These are phyloP conservation scores for Masnerella sp. DNA, from an alignment of 2,888 invertebrate genomes.

Conservation along the genomic window DNA sequence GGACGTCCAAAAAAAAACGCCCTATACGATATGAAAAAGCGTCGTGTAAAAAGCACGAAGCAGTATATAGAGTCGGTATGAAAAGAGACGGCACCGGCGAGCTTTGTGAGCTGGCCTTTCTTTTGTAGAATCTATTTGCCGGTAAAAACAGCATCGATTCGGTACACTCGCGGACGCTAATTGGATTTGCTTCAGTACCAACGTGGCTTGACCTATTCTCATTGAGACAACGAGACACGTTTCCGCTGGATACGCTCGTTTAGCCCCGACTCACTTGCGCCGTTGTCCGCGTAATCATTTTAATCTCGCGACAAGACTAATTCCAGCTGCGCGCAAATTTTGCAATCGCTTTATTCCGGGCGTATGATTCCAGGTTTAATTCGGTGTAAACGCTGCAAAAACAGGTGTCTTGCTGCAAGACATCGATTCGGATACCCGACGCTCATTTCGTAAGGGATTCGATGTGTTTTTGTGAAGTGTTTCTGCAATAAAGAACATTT, in stretches of 20 bases:
- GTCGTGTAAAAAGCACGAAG: too few species aligned
- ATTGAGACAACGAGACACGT: constrained; percentile 53
- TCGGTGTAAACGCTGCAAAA: constrained; percentile 9
- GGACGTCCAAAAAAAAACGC: too few species aligned
- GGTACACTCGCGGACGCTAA: constrained; percentile 61
- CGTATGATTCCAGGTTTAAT: constrained; percentile 13
- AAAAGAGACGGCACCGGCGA: constrained; percentile 24
- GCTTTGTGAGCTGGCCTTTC: constrained; percentile 38
- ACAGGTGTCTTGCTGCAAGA: background rate
- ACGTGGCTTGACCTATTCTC: constrained; percentile 57
- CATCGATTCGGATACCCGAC: background rate
- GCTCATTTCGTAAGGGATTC: too few species aligned
- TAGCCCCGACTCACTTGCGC: constrained; percentile 36
- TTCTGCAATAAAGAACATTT: too few species aligned
- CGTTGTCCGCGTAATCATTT: constrained; percentile 51
- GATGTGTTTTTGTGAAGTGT: too few species aligned
- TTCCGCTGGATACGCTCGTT: constrained; percentile 51
- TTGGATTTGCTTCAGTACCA: constrained; percentile 67
- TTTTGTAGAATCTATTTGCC: constrained; percentile 36
- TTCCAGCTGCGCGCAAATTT: constrained; percentile 36
- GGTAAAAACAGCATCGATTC: constrained; percentile 56
- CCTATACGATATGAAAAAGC: too few species aligned
- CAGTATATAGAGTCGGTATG: too few species aligned
- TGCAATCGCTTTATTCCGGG: constrained; percentile 30
- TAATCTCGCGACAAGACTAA: constrained; percentile 42